Conservation (phyloP, 2,113 vertebrate species). For the Aix galericulata region DNA sequence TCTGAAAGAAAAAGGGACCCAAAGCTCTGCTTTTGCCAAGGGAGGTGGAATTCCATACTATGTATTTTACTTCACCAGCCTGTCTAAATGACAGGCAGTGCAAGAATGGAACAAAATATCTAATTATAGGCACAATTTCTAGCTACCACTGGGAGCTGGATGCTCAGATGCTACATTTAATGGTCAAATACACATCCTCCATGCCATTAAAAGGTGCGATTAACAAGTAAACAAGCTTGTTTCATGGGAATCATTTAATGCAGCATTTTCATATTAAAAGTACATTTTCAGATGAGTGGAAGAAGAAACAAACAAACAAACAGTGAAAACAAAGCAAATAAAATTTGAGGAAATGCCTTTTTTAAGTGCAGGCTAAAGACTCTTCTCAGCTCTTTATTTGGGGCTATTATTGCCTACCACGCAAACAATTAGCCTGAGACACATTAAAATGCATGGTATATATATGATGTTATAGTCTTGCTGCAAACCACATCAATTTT, state of each 20-base stretch:
- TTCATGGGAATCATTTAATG: not conserved
- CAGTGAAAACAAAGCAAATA: not conserved
- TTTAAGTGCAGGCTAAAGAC: not conserved
- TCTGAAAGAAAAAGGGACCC: not conserved
- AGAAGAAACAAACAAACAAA: not conserved
- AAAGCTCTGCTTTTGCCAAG: no score
- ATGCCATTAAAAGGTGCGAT: rapidly evolving
- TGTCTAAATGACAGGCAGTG: not conserved
- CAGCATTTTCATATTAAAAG: not conserved
- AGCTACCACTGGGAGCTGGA: not conserved
- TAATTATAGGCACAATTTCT: not conserved
- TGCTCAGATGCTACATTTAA: not conserved
- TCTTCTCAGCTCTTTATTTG: not conserved
- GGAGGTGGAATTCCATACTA: rapidly evolving
- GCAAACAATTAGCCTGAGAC: not conserved
- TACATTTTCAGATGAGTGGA: not conserved
- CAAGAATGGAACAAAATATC: not conserved
- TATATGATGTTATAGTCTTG: not conserved
- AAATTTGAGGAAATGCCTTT: not conserved
- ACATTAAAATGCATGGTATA: not conserved
- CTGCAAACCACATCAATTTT: not conserved
- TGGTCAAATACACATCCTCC: not conserved
- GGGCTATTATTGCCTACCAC: not conserved
- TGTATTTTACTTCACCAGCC: not conserved
- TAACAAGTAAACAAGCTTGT: not conserved